These are phyloP conservation scores for Shargacucullia verbasci DNA, from an alignment of 2,888 invertebrate genomes.

Conservation along the genomic window DNA sequence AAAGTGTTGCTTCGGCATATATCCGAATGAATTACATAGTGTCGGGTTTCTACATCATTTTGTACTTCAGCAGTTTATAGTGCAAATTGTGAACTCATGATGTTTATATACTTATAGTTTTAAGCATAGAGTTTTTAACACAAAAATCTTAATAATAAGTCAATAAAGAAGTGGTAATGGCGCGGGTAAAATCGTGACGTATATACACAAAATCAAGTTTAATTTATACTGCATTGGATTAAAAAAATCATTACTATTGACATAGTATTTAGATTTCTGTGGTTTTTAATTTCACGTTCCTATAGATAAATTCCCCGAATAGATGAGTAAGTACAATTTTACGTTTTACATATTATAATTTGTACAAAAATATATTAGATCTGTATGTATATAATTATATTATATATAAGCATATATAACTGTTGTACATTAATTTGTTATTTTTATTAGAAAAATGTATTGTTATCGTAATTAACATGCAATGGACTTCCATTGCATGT, in stretches of 20 bases:
- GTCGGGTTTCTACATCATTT: constrained; percentile 16
- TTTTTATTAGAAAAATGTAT: not conserved
- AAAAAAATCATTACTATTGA: too few species aligned
- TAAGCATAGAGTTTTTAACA: constrained; percentile 25
- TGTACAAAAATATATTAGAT: constrained; percentile 26
- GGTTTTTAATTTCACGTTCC: constrained; percentile 30
- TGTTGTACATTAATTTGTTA: constrained; percentile 23
- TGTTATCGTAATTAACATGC: too few species aligned
- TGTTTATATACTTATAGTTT: constrained; percentile 34
- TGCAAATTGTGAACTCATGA: constrained; percentile 10
- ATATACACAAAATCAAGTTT: too few species aligned
- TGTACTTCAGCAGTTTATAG: constrained; percentile 14
- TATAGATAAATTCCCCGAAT: constrained; percentile 14
- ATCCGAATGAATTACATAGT: constrained; percentile 17
- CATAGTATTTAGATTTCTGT: too few species aligned
- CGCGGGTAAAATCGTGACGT: too few species aligned
- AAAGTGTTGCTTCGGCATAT: constrained; percentile 3
- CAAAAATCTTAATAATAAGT: too few species aligned
- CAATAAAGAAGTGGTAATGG: too few species aligned
- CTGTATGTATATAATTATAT: constrained; percentile 15
- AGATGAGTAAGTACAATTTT: not conserved
- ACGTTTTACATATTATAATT: constrained; percentile 3
- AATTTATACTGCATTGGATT: too few species aligned
- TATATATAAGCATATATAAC: constrained; percentile 8
- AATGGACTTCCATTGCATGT: too few species aligned